A percentile compares a stretch with the other conserved stretches of the same genome.
Evolutionary conservation across 2,797 vertebrate species (phyloP).

Genomic region (Sebastes hubbsi): DNA sequence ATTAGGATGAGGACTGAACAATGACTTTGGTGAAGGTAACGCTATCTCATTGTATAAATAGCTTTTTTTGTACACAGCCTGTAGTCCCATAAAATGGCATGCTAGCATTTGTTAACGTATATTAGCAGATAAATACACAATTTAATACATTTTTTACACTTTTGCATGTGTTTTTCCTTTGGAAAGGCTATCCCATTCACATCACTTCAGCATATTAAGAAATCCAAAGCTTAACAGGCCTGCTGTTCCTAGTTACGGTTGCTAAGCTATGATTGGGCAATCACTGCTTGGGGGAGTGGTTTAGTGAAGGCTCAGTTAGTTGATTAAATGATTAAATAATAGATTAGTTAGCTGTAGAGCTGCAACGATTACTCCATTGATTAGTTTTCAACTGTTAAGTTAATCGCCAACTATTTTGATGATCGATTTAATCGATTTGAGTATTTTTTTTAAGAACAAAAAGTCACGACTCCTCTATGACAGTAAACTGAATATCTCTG

Average conservation of each 20-base stretch:
- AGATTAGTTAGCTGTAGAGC: not conserved
- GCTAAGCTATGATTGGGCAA: not conserved
- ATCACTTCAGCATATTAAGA: not conserved
- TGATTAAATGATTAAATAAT: not conserved
- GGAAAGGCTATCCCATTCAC: not conserved
- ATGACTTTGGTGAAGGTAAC: too few relatives aligned
- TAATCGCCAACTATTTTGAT: too few relatives aligned
- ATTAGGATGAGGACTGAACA: not conserved
- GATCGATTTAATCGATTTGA: rapidly evolving
- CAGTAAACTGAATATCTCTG: too few relatives aligned
- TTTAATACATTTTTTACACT: not conserved
- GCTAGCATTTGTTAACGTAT: not conserved
- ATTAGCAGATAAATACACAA: not conserved
- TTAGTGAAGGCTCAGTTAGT: not conserved
- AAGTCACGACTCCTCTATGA: too few relatives aligned
- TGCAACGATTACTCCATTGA: too few relatives aligned
- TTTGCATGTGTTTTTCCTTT: not conserved
- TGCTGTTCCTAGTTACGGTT: not conserved
- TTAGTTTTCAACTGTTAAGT: too few relatives aligned
- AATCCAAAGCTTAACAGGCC: not conserved
- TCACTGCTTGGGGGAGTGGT: not conserved
- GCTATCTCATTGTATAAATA: too few relatives aligned
- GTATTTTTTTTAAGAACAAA: too few relatives aligned
- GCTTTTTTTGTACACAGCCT: too few relatives aligned
- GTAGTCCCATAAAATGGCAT: not conserved